These are phyloP conservation scores for Actinostola sp. DNA, from an alignment of 92 coral and sea anemone genomes.

Conservation along the genomic window DNA sequence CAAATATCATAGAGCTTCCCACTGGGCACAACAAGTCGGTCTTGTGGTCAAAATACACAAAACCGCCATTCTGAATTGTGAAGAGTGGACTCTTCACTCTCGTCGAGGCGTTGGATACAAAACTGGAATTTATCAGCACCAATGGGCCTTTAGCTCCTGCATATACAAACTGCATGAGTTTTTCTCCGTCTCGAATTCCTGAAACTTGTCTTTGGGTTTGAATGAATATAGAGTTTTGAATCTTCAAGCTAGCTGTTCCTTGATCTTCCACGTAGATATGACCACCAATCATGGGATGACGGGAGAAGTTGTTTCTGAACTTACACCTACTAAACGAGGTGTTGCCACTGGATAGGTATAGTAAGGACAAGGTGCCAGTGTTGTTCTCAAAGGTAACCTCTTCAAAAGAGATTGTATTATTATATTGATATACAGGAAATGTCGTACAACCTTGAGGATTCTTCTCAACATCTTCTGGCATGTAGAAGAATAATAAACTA, in stretches of 20 bases:
- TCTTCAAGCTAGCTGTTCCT: conserved; percentile 9
- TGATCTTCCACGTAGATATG: conserved; percentile 27
- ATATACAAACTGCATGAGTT: conserved; percentile 25
- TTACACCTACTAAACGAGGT: conserved; percentile 10
- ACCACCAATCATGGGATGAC: conserved; percentile 15
- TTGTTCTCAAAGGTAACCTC: conserved; percentile 23
- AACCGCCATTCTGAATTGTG: conserved; percentile 30
- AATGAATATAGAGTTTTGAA: conserved; percentile 12
- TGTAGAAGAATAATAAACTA: conserved; percentile 7
- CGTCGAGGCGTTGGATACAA: background rate
- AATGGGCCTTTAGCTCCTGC: conserved; percentile 37
- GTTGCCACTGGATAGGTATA: conserved; percentile 18
- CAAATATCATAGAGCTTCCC: conserved; percentile 21
- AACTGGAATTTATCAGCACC: conserved; percentile 9
- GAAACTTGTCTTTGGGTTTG: conserved; percentile 8
- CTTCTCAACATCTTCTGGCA: conserved; percentile 11
- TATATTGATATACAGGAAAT: conserved; percentile 15
- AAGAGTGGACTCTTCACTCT: conserved; percentile 6
- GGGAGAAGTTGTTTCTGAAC: conserved; percentile 14
- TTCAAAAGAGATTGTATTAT: conserved; percentile 1
- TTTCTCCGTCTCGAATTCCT: background rate
- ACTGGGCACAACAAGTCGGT: conserved; percentile 29
- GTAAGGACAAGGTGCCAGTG: conserved; percentile 10
- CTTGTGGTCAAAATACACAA: conserved; percentile 25
- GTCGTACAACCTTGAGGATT: background rate